A percentile compares a stretch with the other conserved stretches of the same genome.
phyloP scores from a whole-genome alignment of 2,113 vertebrate species.

The Thunnus thynnus region DNA sequence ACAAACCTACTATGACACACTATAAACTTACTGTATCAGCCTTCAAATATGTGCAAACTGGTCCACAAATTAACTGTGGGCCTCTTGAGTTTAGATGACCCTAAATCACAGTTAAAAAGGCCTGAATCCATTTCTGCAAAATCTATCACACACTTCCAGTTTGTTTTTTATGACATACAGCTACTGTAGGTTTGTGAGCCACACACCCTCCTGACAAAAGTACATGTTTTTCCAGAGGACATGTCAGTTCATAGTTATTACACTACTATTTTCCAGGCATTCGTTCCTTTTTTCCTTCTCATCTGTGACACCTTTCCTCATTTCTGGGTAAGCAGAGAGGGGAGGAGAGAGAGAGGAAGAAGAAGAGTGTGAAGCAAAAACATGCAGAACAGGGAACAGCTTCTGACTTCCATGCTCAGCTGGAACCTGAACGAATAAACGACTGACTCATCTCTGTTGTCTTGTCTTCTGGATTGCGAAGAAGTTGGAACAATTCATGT shows the following conservation, averaged over 20 bases:
- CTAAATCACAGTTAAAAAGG: neutral
- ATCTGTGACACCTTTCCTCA: conserved; percentile 31
- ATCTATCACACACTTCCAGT: conserved; percentile 7
- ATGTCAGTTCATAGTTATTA: conserved; percentile 35
- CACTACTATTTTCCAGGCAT: conserved; percentile 47
- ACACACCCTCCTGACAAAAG: neutral
- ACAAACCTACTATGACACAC: neutral
- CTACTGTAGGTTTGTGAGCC: neutral
- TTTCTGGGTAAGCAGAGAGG: conserved; percentile 35
- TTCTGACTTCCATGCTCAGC: conserved; percentile 49
- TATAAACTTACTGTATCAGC: neutral
- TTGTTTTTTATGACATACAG: neutral
- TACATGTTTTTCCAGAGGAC: conserved; percentile 36
- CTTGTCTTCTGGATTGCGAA: neutral
- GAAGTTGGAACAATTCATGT: neutral
- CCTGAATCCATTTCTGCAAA: conserved; percentile 9
- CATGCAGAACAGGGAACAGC: conserved; percentile 48
- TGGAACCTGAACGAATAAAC: conserved; percentile 28
- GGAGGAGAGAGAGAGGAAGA: neutral
- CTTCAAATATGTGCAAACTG: neutral
- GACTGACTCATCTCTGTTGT: neutral
- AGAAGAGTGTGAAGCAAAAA: conserved; percentile 21
- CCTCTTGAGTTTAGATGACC: no score
- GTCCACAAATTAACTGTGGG: neutral
- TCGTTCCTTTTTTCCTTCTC: neutral